These are phyloP conservation scores for Scytalopus superciliaris DNA, from an alignment of 2,113 vertebrate genomes.

Conservation along the genomic window DNA sequence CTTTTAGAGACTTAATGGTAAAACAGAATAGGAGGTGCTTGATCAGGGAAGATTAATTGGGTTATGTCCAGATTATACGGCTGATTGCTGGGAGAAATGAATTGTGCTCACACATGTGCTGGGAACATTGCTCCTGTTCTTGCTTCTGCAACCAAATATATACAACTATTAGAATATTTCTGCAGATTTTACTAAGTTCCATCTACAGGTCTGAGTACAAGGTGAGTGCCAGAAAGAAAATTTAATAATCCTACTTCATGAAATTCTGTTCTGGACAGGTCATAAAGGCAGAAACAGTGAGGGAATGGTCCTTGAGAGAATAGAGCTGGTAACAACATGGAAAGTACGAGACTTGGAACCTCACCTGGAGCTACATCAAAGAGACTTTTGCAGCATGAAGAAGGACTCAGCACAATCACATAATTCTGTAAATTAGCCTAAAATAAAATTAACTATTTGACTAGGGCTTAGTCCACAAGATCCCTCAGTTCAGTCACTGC, in stretches of 20 bases:
- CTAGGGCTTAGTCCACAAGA: neutral
- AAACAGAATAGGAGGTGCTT: neutral
- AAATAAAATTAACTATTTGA: neutral
- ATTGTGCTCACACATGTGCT: neutral
- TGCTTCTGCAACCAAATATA: neutral
- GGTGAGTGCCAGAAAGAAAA: neutral
- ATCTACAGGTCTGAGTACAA: neutral
- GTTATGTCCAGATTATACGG: neutral
- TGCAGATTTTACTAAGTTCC: neutral
- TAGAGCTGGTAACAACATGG: neutral
- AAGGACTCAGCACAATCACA: neutral
- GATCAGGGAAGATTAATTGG: neutral
- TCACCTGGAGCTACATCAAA: neutral
- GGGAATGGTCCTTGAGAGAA: fast-evolving
- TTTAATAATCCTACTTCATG: neutral
- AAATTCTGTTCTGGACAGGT: neutral
- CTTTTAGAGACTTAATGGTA: neutral
- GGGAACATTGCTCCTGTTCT: neutral
- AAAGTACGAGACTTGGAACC: neutral
- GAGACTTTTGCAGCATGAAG: neutral
- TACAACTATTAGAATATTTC: neutral
- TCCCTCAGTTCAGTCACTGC: neutral
- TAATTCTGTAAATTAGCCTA: neutral
- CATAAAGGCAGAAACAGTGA: neutral
- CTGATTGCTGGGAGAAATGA: neutral